A percentile compares a stretch with the other conserved stretches of the same genome.
Conservation (phyloP, 2,888 invertebrate species). For the Caenorhabditis zanzibari region DNA sequence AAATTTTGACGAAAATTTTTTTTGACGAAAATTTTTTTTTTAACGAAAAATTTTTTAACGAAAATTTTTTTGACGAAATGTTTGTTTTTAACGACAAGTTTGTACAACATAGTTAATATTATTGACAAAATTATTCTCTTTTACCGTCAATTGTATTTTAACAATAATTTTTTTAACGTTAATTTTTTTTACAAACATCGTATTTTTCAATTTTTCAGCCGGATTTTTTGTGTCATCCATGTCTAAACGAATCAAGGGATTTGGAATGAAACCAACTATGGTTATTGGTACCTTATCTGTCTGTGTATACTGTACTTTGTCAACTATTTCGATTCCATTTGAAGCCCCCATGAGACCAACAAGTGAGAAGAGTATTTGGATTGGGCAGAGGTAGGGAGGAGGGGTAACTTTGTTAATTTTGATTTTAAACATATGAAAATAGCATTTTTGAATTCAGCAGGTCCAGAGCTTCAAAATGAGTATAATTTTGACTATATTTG, state of each 20-base stretch:
- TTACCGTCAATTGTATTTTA: too few species aligned
- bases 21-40: neutral
- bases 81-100: too few species aligned
- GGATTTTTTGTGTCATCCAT: constrained; percentile 68
- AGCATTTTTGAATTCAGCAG: neutral
- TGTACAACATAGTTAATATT: too few species aligned
- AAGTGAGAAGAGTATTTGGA: constrained; percentile 38
- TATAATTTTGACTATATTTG: too few species aligned
- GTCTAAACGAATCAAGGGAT: constrained; percentile 65
- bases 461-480: too few species aligned
- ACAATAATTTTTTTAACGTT: neutral
- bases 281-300: constrained; percentile 55
- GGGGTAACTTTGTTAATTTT: neutral
- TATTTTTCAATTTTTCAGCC: too few species aligned
- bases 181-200: too few species aligned
- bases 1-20: neutral
- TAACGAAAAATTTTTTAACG: too few species aligned
- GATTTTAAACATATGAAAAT: neutral
- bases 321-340: constrained; percentile 66
- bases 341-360: constrained; percentile 69
- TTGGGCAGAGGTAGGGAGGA: constrained; percentile 48
- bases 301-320: constrained; percentile 37
- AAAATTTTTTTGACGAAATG: too few species aligned
- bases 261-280: constrained; percentile 72
- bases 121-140: too few species aligned